Conservation (phyloP, 2,113 vertebrate species). For the Smithornis capensis region DNA sequence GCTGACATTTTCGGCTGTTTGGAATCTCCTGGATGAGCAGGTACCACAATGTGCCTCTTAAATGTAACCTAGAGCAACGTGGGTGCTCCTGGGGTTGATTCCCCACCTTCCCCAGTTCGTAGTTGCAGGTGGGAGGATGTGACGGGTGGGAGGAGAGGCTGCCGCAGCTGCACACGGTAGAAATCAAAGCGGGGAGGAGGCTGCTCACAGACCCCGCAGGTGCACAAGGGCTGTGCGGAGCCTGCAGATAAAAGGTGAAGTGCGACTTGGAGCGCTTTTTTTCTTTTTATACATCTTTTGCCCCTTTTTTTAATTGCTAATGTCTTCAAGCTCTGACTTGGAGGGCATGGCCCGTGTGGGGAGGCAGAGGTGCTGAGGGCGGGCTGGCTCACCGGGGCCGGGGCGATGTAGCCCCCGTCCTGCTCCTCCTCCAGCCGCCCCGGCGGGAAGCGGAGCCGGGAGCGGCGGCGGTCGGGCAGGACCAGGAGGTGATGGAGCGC, state of each 20-base stretch:
- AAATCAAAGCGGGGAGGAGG: accelerated
- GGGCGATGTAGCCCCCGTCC: background rate
- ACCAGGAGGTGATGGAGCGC: background rate
- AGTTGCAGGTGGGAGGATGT: accelerated
- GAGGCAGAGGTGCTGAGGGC: accelerated
- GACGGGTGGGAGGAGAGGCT: background rate
- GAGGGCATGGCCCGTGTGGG: accelerated
- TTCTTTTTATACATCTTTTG: too few species aligned
- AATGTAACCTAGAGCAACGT: accelerated
- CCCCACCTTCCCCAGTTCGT: background rate
- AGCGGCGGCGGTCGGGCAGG: background rate
- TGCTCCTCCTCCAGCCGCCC: background rate
- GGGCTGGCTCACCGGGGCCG: background rate
- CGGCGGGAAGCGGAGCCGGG: background rate
- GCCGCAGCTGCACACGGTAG: accelerated
- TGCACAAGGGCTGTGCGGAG: accelerated
- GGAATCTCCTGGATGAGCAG: accelerated
- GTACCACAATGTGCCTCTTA: accelerated
- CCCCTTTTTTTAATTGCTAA: accelerated
- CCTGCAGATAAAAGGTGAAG: background rate
- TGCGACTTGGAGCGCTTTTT: accelerated
- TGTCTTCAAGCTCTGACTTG: accelerated
- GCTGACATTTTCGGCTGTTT: accelerated
- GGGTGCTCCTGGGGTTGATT: background rate
- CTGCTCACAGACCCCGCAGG: accelerated